Evolutionary conservation across 2,113 vertebrate genomes (phyloP).

Genomic region (Entelurus aequoreus): DNA sequence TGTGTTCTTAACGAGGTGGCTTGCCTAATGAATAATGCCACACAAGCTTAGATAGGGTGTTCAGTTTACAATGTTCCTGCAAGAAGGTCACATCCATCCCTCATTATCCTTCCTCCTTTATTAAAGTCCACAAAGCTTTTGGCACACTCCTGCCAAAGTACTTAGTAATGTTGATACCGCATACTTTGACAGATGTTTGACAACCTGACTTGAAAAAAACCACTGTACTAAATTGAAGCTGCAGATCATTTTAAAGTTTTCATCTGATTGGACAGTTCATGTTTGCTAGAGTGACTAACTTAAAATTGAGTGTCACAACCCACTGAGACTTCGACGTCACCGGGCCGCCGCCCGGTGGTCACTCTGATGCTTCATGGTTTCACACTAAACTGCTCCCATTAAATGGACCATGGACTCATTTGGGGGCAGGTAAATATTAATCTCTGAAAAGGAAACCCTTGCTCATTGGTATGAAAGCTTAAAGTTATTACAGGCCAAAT

Average conservation of each 20-base stretch:
- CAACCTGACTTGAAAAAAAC: slow-evolving; percentile 16
- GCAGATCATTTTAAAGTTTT: slow-evolving; percentile 6
- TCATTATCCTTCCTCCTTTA: slow-evolving; percentile 29
- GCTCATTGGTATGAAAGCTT: background rate
- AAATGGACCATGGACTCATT: slow-evolving; percentile 1
- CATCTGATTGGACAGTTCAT: slow-evolving; percentile 31
- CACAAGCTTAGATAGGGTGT: slow-evolving; percentile 21
- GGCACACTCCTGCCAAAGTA: slow-evolving; percentile 16
- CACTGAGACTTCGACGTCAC: slow-evolving; percentile 23
- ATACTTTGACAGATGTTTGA: slow-evolving; percentile 26
- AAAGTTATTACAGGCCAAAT: too few relatives aligned
- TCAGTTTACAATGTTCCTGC: slow-evolving; percentile 33
- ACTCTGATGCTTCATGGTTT: slow-evolving; percentile 12
- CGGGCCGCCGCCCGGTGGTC: slow-evolving; percentile 27
- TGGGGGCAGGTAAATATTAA: background rate
- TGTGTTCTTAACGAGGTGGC: slow-evolving; percentile 20
- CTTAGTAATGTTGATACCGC: background rate
- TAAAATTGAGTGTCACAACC: slow-evolving; percentile 16
- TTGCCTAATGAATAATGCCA: slow-evolving; percentile 51
- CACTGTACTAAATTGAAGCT: slow-evolving; percentile 26
- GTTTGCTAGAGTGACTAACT: background rate
- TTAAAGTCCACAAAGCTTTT: slow-evolving; percentile 10
- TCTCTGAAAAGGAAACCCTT: background rate
- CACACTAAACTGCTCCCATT: slow-evolving; percentile 17
- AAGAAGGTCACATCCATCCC: slow-evolving; percentile 29